These are phyloP conservation scores for Lepidochitona cinerea DNA, from an alignment of 2,888 invertebrate species.

Conservation along the genomic window DNA sequence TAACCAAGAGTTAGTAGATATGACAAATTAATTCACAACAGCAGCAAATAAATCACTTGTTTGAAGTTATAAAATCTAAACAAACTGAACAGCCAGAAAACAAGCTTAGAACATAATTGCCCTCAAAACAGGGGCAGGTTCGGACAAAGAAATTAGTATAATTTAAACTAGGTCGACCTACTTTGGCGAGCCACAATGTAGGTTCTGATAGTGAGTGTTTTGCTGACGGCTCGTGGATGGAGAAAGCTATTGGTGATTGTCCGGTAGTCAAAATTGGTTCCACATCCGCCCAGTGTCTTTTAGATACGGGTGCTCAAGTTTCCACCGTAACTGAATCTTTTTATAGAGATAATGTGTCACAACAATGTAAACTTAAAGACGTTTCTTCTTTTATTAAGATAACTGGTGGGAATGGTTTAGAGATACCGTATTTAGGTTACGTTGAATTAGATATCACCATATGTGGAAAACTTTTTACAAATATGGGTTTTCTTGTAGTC, in stretches of 20 bases:
- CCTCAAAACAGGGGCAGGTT: conserved; percentile 16
- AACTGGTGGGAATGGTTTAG: conserved; percentile 19
- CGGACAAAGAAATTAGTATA: not conserved
- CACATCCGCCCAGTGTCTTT: not conserved
- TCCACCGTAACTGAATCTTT: conserved; percentile 18
- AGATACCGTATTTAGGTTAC: conserved; percentile 26
- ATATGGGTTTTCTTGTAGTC: conserved; percentile 19
- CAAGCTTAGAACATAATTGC: not conserved
- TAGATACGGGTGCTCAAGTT: conserved; percentile 19
- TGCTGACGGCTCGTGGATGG: not conserved
- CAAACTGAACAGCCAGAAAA: not conserved
- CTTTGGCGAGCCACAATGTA: conserved; percentile 6
- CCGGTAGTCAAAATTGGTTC: not conserved
- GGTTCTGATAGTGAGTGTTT: not conserved
- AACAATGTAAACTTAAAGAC: conserved; percentile 11
- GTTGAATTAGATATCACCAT: conserved; percentile 11
- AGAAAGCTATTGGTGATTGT: conserved; percentile 15
- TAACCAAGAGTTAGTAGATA: too few relatives aligned
- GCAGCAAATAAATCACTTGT: not conserved
- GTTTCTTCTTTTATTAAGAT: conserved; percentile 17
- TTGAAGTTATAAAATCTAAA: too few relatives aligned
- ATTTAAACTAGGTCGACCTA: conserved; percentile 9
- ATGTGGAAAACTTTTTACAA: conserved; percentile 3
- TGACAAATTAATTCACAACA: not conserved
- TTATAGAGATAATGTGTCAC: conserved; percentile 7